Evolutionary conservation across 2,888 invertebrate genomes (phyloP).

Genomic region (Cordylochernes scorpioides): DNA sequence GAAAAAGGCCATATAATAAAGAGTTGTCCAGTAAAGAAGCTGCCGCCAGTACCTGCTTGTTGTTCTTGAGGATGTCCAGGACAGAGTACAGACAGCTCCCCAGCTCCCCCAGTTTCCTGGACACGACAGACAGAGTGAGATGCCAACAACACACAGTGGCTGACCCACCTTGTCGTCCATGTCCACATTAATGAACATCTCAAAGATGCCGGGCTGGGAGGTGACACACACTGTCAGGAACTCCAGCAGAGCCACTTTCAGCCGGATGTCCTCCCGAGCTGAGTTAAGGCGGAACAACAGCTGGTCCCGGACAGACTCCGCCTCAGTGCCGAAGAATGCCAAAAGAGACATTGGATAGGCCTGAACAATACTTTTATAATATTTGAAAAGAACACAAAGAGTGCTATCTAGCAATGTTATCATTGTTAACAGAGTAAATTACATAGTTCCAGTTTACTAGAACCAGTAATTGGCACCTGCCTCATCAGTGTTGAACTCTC

Average conservation of each 20-base stretch:
- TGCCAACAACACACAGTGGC: no score
- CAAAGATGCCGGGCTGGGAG: slow-evolving; percentile 36
- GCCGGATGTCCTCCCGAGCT: slow-evolving; percentile 25
- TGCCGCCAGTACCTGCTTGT: slow-evolving; percentile 20
- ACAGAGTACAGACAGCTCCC: slow-evolving; percentile 12
- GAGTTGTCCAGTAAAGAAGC: no score
- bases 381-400: no score
- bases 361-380: no score
- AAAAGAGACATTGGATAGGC: slow-evolving; percentile 46
- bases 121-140: no score
- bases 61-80: slow-evolving; percentile 15
- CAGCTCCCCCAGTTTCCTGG: no score
- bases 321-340: slow-evolving; percentile 49
- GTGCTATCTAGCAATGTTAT: no score
- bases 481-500: no score
- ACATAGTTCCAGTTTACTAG: no score
- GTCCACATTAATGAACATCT: slow-evolving; percentile 20
- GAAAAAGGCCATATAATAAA: no score
- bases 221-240: slow-evolving; percentile 41
- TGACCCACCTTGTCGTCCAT: slow-evolving; percentile 5
- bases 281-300: slow-evolving; percentile 40
- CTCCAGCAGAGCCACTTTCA: slow-evolving; percentile 41
- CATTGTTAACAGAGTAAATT: no score
- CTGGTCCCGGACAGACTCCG: slow-evolving; percentile 45
- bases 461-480: no score